Evolutionary conservation across 2,113 vertebrate genomes (phyloP).

Genomic region (Catharus minimus): DNA sequence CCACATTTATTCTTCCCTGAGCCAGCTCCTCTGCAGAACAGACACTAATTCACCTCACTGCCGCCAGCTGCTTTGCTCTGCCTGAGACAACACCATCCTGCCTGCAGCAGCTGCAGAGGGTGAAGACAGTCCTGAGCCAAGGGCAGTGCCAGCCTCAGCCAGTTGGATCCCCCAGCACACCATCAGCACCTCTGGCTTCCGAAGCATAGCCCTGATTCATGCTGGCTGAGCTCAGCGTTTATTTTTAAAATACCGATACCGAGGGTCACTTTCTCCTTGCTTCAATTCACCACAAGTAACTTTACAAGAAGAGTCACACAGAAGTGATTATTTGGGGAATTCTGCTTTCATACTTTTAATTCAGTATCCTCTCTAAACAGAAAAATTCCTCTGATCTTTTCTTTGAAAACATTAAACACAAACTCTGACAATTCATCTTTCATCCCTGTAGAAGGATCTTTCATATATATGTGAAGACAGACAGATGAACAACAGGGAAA

Average conservation of each 20-base stretch:
- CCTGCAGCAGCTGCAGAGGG: neutral
- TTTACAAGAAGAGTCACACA: neutral
- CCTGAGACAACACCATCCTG: accelerated
- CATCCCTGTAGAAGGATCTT: neutral
- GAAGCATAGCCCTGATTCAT: neutral
- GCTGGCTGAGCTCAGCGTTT: conserved; percentile 7
- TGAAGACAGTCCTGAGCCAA: accelerated
- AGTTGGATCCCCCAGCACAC: neutral
- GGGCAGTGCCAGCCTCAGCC: neutral
- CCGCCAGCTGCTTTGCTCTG: neutral
- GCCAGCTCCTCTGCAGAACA: neutral
- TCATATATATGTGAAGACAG: neutral
- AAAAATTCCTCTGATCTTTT: neutral
- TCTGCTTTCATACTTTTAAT: neutral
- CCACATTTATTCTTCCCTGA: accelerated
- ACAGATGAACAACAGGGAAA: neutral
- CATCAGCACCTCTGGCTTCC: neutral
- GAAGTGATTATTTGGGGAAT: neutral
- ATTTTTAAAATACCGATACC: conserved; percentile 29
- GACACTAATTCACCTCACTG: accelerated
- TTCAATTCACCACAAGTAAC: neutral
- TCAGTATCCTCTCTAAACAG: neutral
- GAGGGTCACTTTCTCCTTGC: neutral
- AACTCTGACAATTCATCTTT: neutral
- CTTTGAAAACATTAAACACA: neutral